phyloP scores from a whole-genome alignment of 1,140 invertebrate genomes.

The Pachypeltis micranthus region DNA sequence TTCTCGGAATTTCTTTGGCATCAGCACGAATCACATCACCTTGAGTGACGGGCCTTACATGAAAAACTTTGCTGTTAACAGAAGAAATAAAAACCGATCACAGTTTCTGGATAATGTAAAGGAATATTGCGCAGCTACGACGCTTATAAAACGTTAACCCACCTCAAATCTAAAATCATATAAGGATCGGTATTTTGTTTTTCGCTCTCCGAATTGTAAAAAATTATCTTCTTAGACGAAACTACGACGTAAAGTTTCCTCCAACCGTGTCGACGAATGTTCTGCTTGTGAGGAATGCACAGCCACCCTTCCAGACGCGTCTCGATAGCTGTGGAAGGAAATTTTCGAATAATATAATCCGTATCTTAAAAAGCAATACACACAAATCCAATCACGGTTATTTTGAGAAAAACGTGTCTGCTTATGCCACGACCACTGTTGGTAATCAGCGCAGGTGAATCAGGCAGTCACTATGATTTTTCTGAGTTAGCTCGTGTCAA shows the following conservation, averaged over 20 bases:
- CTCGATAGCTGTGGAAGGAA: slow-evolving; percentile 35
- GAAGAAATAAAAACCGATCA: slow-evolving; percentile 3
- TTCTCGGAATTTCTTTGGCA: slow-evolving; percentile 96
- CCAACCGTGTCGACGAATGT: slow-evolving; percentile 91
- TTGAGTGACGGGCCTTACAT: slow-evolving; percentile 94
- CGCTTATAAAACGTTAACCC: slow-evolving; percentile 24
- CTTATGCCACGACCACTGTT: no score
- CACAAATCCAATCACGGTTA: no score
- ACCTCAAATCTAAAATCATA: slow-evolving; percentile 90
- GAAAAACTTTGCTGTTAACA: slow-evolving; percentile 85
- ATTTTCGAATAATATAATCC: no score
- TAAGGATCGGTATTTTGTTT: slow-evolving; percentile 90
- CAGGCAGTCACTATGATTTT: no score
- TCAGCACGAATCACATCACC: slow-evolving; percentile 96
- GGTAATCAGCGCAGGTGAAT: no score
- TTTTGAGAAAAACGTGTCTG: no score
- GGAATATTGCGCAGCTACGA: no score
- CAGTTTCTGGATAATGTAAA: background rate
- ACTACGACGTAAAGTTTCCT: slow-evolving; percentile 95
- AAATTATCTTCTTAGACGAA: slow-evolving; percentile 92
- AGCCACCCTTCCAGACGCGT: slow-evolving; percentile 89
- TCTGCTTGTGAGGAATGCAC: slow-evolving; percentile 88
- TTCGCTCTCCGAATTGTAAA: slow-evolving; percentile 90
- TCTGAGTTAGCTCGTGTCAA: no score
- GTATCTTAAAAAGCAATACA: no score